Evolutionary conservation across 2,113 vertebrate genomes (phyloP).

Genomic region (Cyanoliseus patagonus): DNA sequence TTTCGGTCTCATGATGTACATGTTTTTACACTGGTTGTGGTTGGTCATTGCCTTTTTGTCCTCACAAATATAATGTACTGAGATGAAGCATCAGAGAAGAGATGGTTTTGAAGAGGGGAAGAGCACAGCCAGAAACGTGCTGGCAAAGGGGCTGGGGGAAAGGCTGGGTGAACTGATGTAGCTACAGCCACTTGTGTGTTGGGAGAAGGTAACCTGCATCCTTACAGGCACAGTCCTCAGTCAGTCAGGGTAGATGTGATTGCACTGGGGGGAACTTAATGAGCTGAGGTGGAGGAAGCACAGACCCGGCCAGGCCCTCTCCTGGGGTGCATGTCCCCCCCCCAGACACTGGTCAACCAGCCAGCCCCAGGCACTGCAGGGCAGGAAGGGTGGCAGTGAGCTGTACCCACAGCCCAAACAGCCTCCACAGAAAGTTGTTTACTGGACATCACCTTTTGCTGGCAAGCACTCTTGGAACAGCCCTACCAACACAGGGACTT

Average conservation of each 20-base stretch:
- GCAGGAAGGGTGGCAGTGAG: neutral
- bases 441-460: neutral
- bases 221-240: fast-evolving
- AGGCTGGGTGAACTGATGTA: neutral
- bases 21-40: constrained; percentile 47
- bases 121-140: neutral
- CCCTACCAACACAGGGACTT: neutral
- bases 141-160: neutral
- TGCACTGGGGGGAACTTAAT: no score
- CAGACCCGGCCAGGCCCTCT: fast-evolving
- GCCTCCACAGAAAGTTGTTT: neutral
- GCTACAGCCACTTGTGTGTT: neutral
- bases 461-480: neutral
- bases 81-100: neutral
- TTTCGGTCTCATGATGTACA: constrained; percentile 59
- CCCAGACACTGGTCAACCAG: neutral
- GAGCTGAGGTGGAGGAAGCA: neutral
- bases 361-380: neutral
- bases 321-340: neutral
- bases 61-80: constrained; percentile 70
- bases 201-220: neutral
- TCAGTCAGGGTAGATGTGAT: no score
- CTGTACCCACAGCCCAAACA: neutral
- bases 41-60: constrained; percentile 58
- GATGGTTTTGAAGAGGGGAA: neutral